phyloP scores from a whole-genome alignment of 2,888 invertebrate genomes.

The Stenoptilia bipunctidactyla region DNA sequence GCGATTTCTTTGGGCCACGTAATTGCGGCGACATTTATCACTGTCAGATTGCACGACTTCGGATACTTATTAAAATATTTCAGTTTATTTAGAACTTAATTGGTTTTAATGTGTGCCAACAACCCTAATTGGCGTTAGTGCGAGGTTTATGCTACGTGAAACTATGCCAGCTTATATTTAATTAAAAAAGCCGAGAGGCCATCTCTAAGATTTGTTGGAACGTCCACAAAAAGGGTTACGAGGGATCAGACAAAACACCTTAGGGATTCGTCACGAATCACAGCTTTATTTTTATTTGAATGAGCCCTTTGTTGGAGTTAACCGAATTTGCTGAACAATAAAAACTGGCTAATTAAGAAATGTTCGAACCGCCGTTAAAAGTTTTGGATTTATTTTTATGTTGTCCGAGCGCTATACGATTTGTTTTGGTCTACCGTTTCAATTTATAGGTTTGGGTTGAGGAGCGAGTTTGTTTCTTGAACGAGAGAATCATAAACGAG shows the following conservation, averaged over 20 bases:
- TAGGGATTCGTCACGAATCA: constrained; percentile 65
- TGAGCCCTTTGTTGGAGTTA: constrained; percentile 61
- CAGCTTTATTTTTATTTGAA: constrained; percentile 63
- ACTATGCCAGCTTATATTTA: constrained; percentile 65
- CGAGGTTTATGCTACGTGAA: constrained; percentile 35
- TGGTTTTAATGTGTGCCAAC: constrained; percentile 23
- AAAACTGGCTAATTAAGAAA: constrained; percentile 67
- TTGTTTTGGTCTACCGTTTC: constrained; percentile 31
- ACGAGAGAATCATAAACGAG: background rate
- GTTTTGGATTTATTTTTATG: constrained; percentile 42
- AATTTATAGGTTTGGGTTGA: background rate
- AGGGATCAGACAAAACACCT: constrained; percentile 58
- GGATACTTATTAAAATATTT: constrained; percentile 24
- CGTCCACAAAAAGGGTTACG: constrained; percentile 63
- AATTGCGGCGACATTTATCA: constrained; percentile 22
- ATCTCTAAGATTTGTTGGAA: constrained; percentile 59
- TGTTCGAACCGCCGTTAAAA: constrained; percentile 54
- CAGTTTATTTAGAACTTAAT: constrained; percentile 22
- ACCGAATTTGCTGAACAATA: constrained; percentile 66
- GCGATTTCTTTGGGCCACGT: constrained; percentile 13
- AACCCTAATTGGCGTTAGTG: constrained; percentile 31
- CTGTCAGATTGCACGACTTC: constrained; percentile 22
- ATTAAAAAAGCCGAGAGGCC: constrained; percentile 57
- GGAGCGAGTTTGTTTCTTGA: background rate
- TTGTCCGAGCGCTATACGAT: constrained; percentile 25